phyloP scores from a whole-genome alignment of 1,140 invertebrate species.

The Procambarus clarkii region DNA sequence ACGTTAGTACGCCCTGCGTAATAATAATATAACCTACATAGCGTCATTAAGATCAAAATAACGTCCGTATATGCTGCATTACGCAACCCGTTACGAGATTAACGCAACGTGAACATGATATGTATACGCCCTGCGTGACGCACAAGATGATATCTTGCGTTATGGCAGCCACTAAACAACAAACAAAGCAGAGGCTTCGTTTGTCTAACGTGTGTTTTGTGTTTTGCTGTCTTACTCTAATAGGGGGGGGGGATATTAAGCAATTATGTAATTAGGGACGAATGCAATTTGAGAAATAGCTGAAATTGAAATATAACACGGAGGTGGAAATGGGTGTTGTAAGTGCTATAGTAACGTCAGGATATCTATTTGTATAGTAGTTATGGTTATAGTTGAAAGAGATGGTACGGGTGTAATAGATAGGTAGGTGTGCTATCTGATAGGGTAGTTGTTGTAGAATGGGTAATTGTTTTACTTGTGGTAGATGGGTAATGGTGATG shows the following conservation, averaged over 20 bases:
- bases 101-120: too few relatives aligned
- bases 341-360: not conserved
- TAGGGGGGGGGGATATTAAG: not conserved
- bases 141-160: too few relatives aligned
- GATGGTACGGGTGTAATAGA: not conserved
- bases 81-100: too few relatives aligned
- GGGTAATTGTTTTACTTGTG: not conserved
- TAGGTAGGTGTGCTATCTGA: not conserved
- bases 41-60: too few relatives aligned
- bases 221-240: not conserved
- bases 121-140: too few relatives aligned
- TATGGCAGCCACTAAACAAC: too few relatives aligned
- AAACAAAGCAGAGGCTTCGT: too few relatives aligned
- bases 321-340: not conserved
- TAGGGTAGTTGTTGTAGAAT: not conserved
- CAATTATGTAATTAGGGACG: not conserved
- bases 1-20: too few relatives aligned
- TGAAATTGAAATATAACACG: not conserved
- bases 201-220: too few relatives aligned
- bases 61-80: too few relatives aligned
- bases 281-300: not conserved
- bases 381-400: not conserved
- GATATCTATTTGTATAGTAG: too few relatives aligned
- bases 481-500: not conserved
- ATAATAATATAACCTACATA: too few relatives aligned